Evolutionary conservation across 2,888 invertebrate species (phyloP), one percentile per base, ranked within the genome.

Genomic region (Drosophila meridionalis): DNA sequence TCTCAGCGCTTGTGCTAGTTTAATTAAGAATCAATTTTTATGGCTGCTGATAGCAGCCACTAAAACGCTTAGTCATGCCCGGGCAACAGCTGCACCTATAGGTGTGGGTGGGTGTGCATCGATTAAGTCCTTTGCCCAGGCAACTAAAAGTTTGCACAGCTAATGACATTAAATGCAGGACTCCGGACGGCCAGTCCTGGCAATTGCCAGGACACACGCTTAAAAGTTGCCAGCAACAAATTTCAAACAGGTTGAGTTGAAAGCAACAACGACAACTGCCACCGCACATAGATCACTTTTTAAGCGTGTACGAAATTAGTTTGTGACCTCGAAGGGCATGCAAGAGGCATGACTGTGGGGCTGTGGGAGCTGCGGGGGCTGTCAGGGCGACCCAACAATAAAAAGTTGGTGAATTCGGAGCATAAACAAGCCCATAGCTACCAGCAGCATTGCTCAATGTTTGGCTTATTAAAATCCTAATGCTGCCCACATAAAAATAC

Each of bases 401-500:
- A 65, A 73, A 69, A 59, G 58, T 65, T 75, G 48, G 28, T 53
- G 43, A 62, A 73, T 48, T 73, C 42, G 38, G 50, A 42, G 59
- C 75, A 80, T 80, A 80, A 80, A 80, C 83, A 85, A 73, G 78
- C 47, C 66, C 72, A 63, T 73, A 63, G 52, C 62, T 59, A 64
- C 62, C 57, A 55, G 66, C 64, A 65, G 56, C 64, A 74, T 52
- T 68, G 53, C 53, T 47, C 67, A 63, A 67, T 63, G 63, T 78
- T 82, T 77, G 85, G 89, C 83, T 89, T 87, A 87, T 87, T 88
- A 89, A 87, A 83, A 88, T 86, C 87, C 80, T 75, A 89, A 90
- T 88, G 80, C 80, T 69, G 65, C 73, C 69, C 70, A 71, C 69
- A 83, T 76, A 89, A 82, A 88, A 75, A 82, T 73, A 70, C 66